Evolutionary conservation across 2,888 invertebrate species (phyloP).

Genomic region (Andrena marginata): DNA sequence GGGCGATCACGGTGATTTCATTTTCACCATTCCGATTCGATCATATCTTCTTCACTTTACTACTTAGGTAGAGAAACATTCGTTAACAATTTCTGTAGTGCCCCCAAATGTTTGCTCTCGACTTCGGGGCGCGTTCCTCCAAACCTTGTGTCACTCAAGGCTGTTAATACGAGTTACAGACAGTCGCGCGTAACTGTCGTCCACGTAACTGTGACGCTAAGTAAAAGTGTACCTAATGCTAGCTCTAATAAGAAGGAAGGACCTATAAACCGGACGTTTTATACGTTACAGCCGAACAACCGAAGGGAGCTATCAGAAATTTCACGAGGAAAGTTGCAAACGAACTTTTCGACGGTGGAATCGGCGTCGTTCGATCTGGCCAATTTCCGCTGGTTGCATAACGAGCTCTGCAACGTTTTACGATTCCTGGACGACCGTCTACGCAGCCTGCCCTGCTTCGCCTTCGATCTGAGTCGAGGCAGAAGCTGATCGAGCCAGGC

Average conservation of each 20-base stretch:
- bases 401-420: slow-evolving; percentile 28
- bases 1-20: too few relatives aligned
- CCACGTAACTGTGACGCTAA: neutral
- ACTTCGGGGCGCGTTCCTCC: too few relatives aligned
- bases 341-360: slow-evolving; percentile 32
- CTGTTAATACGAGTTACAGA: neutral
- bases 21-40: too few relatives aligned
- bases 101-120: too few relatives aligned
- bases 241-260: neutral
- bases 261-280: neutral
- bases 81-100: too few relatives aligned
- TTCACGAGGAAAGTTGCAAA: slow-evolving; percentile 45
- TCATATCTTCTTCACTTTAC: too few relatives aligned
- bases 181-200: too few relatives aligned
- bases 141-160: neutral
- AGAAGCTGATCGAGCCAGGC: neutral
- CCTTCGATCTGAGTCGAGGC: neutral
- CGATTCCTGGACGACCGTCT: slow-evolving; percentile 15
- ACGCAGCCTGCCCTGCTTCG: neutral
- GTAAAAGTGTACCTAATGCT: neutral
- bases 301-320: slow-evolving; percentile 42
- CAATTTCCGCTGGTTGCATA: neutral
- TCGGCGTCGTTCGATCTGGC: too few relatives aligned
- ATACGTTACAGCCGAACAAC: slow-evolving; percentile 13
- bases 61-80: too few relatives aligned